These are phyloP conservation scores for Malacosoma neustria DNA, from an alignment of 2,888 invertebrate species.

Conservation along the genomic window DNA sequence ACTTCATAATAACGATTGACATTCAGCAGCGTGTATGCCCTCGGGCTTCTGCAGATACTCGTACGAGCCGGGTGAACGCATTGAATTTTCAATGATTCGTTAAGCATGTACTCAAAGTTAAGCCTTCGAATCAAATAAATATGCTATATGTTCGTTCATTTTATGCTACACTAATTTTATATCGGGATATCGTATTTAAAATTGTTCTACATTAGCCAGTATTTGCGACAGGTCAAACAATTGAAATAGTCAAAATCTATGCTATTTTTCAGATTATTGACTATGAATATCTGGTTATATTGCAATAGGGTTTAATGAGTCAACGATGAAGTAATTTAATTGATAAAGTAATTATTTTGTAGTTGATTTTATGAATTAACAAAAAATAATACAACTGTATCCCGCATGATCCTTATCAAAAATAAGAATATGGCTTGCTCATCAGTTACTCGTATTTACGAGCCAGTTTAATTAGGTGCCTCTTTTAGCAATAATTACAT, in stretches of 20 bases:
- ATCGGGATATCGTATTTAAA: background rate
- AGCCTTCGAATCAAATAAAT: background rate
- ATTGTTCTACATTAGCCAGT: background rate
- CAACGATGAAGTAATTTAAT: too few relatives aligned
- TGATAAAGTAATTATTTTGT: too few relatives aligned
- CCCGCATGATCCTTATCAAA: too few relatives aligned
- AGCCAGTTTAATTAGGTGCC: too few relatives aligned
- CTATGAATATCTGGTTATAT: background rate
- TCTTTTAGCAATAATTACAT: too few relatives aligned
- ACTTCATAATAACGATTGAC: constrained; percentile 3
- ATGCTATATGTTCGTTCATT: background rate
- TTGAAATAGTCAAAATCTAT: background rate
- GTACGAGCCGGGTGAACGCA: background rate
- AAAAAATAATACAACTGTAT: too few relatives aligned
- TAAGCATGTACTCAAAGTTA: background rate
- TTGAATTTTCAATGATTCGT: background rate
- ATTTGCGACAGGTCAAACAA: background rate
- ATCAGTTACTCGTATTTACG: too few relatives aligned
- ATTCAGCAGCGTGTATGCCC: background rate
- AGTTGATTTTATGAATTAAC: too few relatives aligned
- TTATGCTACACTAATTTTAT: background rate
- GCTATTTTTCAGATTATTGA: background rate
- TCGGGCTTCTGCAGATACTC: background rate
- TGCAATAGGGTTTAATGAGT: too few relatives aligned
- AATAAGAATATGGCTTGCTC: too few relatives aligned